phyloP scores from a whole-genome alignment of 2,797 vertebrate genomes.

The Sebastes dallii region DNA sequence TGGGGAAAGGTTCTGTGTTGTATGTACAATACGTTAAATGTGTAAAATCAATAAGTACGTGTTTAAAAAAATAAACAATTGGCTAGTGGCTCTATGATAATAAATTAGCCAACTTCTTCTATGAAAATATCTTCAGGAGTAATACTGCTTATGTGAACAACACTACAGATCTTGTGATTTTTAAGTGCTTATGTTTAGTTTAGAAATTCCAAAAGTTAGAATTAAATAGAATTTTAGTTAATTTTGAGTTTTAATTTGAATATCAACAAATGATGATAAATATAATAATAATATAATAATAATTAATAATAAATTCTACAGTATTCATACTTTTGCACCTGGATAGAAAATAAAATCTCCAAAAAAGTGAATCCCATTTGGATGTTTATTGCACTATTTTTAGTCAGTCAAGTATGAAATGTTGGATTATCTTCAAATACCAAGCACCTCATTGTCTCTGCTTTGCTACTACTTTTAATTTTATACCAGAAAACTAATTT shows the following conservation, averaged over 20 bases:
- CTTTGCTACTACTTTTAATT: neutral
- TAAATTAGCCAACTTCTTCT: neutral
- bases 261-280: neutral
- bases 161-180: neutral
- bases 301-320: neutral
- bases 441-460: neutral
- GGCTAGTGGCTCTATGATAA: neutral
- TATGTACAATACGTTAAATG: no score
- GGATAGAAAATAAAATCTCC: no score
- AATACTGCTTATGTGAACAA: neutral
- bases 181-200: neutral
- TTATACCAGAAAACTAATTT: neutral
- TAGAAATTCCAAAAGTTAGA: neutral
- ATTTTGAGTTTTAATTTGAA: neutral
- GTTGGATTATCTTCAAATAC: neutral
- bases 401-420: neutral
- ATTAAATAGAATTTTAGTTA: neutral
- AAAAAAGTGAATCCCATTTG: neutral
- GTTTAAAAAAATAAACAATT: no score
- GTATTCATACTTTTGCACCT: no score
- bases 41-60: no score
- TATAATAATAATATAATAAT: no score
- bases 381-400: neutral
- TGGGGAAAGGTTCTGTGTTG: no score
- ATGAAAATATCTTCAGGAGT: neutral